phyloP scores from a whole-genome alignment of 2,113 vertebrate species.

The Syngnathus floridae region DNA sequence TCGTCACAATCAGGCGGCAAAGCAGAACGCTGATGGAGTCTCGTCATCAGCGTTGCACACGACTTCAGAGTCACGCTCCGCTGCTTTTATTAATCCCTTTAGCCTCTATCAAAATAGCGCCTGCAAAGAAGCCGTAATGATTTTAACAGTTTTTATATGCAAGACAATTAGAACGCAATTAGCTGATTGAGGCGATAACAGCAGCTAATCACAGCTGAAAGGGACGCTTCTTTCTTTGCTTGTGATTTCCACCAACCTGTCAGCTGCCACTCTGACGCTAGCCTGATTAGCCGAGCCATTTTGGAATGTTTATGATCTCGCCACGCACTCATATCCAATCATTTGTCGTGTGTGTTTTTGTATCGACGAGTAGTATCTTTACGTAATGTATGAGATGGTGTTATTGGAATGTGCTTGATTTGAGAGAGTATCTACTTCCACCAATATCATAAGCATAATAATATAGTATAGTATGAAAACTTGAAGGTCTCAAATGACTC shows the following conservation, averaged over 20 bases:
- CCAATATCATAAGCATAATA: background rate
- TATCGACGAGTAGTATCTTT: no score
- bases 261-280: constrained; percentile 27
- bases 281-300: constrained; percentile 38
- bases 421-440: background rate
- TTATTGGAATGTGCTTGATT: constrained; percentile 17
- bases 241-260: constrained; percentile 49
- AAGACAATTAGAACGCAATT: constrained; percentile 57
- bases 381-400: constrained; percentile 9
- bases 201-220: constrained; percentile 51
- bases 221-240: constrained; percentile 43
- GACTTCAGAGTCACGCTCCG: constrained; percentile 48
- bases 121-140: constrained; percentile 57
- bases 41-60: constrained; percentile 36
- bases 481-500: constrained; percentile 48
- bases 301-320: constrained; percentile 27
- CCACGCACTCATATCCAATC: constrained; percentile 33
- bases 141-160: constrained; percentile 50
- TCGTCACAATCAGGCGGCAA: constrained; percentile 42
- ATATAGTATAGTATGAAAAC: background rate
- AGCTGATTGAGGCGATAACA: constrained; percentile 60
- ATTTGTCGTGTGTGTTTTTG: constrained; percentile 42
- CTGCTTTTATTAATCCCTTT: constrained; percentile 57
- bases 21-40: constrained; percentile 45
- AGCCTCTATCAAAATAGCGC: constrained; percentile 57